Conservation (phyloP, 2,888 invertebrate species). For the Drosophila limbata region DNA sequence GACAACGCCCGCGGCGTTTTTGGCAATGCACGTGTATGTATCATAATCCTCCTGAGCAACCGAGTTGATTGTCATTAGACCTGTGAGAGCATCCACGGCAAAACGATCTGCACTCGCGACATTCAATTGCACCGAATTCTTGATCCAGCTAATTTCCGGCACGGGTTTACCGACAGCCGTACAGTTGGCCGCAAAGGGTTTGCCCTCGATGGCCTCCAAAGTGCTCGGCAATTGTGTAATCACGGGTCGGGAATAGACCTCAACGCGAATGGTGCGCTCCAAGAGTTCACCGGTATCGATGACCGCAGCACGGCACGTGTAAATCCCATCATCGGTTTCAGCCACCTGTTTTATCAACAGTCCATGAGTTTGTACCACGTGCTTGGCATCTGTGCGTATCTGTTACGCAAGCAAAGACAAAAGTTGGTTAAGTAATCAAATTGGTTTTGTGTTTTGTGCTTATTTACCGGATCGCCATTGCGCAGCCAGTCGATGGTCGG, state of each 20-base stretch:
- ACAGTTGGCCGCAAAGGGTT: constrained; percentile 91
- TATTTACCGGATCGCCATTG: constrained; percentile 89
- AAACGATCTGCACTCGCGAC: constrained; percentile 88
- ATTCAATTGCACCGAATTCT: constrained; percentile 90
- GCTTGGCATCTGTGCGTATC: constrained; percentile 90
- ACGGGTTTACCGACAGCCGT: constrained; percentile 93
- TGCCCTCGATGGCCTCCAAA: constrained; percentile 92
- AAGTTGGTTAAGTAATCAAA: neutral
- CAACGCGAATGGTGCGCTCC: constrained; percentile 92
- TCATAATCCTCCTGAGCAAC: constrained; percentile 92
- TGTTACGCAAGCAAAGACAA: constrained; percentile 59
- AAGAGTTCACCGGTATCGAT: constrained; percentile 92
- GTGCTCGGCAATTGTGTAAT: constrained; percentile 88
- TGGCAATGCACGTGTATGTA: constrained; percentile 92
- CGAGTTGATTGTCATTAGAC: constrained; percentile 90
- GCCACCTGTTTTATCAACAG: constrained; percentile 91
- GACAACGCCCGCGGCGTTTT: constrained; percentile 91
- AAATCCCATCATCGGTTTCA: constrained; percentile 94
- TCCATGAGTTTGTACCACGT: constrained; percentile 91
- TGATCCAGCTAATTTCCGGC: constrained; percentile 94
- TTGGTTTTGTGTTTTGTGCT: too few relatives aligned
- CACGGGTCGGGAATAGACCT: constrained; percentile 91
- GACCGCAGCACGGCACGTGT: constrained; percentile 95
- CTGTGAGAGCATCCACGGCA: constrained; percentile 89
- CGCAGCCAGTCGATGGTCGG: constrained; percentile 95